Percentiles rank a stretch among this genome's conserved stretches.
These are phyloP conservation scores for Brachyopa scutellaris DNA, from an alignment of 2,888 invertebrate genomes.

Conservation along the genomic window DNA sequence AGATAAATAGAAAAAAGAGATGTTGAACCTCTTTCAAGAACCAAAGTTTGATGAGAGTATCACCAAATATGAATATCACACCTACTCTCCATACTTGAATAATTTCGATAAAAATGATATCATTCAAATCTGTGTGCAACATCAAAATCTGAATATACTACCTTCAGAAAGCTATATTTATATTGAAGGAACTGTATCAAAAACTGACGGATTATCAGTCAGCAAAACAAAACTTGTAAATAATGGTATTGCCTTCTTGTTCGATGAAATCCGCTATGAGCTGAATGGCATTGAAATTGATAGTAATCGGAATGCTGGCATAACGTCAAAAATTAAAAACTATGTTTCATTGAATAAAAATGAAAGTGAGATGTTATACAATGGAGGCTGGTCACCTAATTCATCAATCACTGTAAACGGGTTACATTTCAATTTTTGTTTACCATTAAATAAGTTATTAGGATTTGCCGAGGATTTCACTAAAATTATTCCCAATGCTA, in stretches of 20 bases:
- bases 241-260: too few species aligned
- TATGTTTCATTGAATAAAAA: slow-evolving; percentile 75
- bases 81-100: too few species aligned
- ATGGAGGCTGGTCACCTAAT: slow-evolving; percentile 73
- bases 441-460: too few species aligned
- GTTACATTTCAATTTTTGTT: slow-evolving; percentile 75
- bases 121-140: too few species aligned
- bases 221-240: slow-evolving; percentile 63
- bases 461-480: slow-evolving; percentile 78
- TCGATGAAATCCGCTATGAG: too few species aligned
- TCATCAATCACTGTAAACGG: slow-evolving; percentile 24
- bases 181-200: too few species aligned
- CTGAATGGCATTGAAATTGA: too few species aligned
- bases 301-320: slow-evolving; percentile 75
- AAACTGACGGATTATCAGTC: slow-evolving; percentile 53
- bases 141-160: too few species aligned
- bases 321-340: slow-evolving; percentile 77
- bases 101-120: too few species aligned
- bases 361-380: slow-evolving; percentile 73
- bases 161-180: too few species aligned
- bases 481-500: slow-evolving; percentile 78
- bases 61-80: too few species aligned
- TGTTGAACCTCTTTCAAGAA: slow-evolving; percentile 57
- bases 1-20: slow-evolving; percentile 38
- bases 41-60: slow-evolving; percentile 68